Base-by-base conservation (phyloP, 2,113 vertebrate genomes). In the Emydocephalus ijimae region DNA sequence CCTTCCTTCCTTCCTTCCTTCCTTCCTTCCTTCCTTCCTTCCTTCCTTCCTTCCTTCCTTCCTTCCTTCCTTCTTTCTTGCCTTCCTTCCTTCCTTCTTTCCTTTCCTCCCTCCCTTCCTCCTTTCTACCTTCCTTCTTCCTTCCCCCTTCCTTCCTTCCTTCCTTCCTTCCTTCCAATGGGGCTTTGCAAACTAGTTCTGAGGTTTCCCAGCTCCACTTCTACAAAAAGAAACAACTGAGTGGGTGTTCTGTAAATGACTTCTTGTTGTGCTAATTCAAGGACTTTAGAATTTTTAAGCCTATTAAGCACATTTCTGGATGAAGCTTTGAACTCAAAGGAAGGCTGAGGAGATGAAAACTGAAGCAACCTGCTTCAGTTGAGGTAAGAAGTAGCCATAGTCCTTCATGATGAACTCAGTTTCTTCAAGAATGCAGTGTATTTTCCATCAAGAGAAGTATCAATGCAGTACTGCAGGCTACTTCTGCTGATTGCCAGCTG, bases 1-100 rank as follows among this genome's bases (percentile, higher is more conserved):
- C n/a, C n/a, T n/a, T n/a, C n/a, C n/a, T n/a, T n/a, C n/a, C 39
- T 48, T 4, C 3, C 12, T 54, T 20, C 3, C 2, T 56, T 1
- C 55, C 1, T 5, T 2, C 55, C 21, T 5, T 3, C 55, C 5
- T 6, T 0, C 0, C 3, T 15, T 4, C 3, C 12, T 54, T 20
- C 3, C 2, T 56, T 1, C 55, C 1, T 5, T 2, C 55, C 21
- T 5, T 3, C 55, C 5, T 6, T 0, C 5, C 14, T 6, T 7
- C 3, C 3, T 4, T 54, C 15, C 52, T 14, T 14, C 3, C 14
- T 3, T 54, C 14, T 14, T 3, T 54, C 14, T 0, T 0, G 15
- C 3, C 12, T 0, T 54, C 14, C 52, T 0, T 54, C 3, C 52
- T 0, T 54, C 48, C 1, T 48, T 48, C 48, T 1, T 48, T 8